Conservation (phyloP, 2,797 vertebrate genomes). For the Sorex maritimensis region DNA sequence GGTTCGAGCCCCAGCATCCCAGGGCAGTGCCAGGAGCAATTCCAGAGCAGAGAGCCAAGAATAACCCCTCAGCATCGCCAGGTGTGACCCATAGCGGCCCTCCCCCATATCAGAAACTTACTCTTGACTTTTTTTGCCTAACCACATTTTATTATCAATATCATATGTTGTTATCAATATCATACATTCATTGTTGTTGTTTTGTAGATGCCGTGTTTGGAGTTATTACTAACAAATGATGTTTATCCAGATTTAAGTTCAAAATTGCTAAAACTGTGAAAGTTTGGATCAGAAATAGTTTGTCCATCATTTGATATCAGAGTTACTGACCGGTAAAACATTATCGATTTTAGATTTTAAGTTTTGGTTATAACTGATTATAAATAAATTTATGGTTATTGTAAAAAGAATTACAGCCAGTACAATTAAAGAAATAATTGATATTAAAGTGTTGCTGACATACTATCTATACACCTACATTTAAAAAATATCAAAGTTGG, state of each 20-base stretch:
- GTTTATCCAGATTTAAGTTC: conserved; percentile 50
- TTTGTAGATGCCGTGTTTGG: background rate
- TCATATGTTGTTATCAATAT: background rate
- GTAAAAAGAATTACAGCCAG: conserved; percentile 28
- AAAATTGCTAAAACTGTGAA: no score
- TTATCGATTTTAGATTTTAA: conserved; percentile 63
- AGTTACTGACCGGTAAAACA: conserved; percentile 54
- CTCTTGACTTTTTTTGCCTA: conserved; percentile 59
- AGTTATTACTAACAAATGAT: conserved; percentile 56
- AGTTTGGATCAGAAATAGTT: background rate
- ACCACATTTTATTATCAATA: background rate
- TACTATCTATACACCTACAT: background rate
- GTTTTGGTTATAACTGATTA: conserved; percentile 59
- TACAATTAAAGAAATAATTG: conserved; percentile 49
- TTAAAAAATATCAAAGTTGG: conserved; percentile 61
- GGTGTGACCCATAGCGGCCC: no score
- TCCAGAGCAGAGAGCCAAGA: no score
- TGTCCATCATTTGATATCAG: background rate
- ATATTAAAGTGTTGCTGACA: conserved; percentile 27
- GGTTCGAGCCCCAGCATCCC: no score
- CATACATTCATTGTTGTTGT: background rate
- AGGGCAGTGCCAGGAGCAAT: no score
- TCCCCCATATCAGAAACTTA: background rate
- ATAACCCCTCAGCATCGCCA: no score
- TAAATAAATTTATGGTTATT: conserved; percentile 57